These are phyloP conservation scores for Maniola hyperantus DNA, from an alignment of 2,888 invertebrate species.

Conservation along the genomic window DNA sequence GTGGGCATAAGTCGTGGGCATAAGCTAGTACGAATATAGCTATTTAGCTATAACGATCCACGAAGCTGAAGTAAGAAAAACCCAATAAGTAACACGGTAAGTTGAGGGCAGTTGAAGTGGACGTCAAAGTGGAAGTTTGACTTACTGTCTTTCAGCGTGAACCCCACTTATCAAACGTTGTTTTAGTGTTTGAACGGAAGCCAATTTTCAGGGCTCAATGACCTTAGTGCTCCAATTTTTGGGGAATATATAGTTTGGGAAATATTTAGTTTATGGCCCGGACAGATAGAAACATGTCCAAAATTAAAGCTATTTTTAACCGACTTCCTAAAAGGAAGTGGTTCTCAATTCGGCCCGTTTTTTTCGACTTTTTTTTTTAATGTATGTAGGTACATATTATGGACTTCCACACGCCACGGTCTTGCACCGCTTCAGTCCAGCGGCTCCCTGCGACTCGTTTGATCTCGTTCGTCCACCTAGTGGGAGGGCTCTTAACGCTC, in stretches of 20 bases:
- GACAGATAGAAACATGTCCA: too few species aligned
- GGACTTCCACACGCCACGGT: too few species aligned
- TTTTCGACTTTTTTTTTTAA: too few species aligned
- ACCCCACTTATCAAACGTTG: background rate
- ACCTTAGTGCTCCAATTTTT: background rate
- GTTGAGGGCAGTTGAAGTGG: constrained; percentile 3
- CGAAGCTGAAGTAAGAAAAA: background rate
- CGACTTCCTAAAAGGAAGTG: too few species aligned
- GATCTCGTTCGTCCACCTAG: too few species aligned
- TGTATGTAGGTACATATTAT: too few species aligned
- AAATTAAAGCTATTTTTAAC: too few species aligned
- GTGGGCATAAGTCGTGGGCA: too few species aligned
- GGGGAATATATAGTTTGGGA: background rate
- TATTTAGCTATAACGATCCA: background rate
- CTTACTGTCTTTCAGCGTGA: constrained; percentile 6
- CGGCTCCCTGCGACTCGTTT: too few species aligned
- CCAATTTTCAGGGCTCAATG: constrained; percentile 4
- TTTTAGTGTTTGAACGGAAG: constrained; percentile 15
- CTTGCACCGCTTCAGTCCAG: too few species aligned
- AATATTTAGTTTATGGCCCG: background rate
- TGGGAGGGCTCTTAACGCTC: too few species aligned
- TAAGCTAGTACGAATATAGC: background rate
- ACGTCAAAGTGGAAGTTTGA: constrained; percentile 9
- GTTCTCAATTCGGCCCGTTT: too few species aligned
- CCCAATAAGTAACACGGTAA: background rate